phyloP scores from a whole-genome alignment of 2,797 vertebrate species.

The Sebastolobus alascanus region DNA sequence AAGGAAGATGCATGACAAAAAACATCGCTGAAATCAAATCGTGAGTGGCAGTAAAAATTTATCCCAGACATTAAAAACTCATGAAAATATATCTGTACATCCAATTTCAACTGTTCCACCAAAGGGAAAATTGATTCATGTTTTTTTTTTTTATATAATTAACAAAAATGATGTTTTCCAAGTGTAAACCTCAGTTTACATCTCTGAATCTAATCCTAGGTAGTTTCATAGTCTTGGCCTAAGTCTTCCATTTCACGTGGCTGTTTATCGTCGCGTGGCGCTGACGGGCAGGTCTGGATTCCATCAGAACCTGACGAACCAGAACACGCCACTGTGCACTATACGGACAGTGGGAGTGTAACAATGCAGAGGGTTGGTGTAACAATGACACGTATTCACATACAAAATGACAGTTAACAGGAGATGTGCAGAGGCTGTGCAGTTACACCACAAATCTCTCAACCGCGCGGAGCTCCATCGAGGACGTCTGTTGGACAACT shows the following conservation, averaged over 20 bases:
- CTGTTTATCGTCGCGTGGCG: background rate
- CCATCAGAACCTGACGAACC: slow-evolving; percentile 3
- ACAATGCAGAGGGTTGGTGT: background rate
- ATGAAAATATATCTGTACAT: slow-evolving; percentile 50
- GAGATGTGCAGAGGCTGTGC: slow-evolving; percentile 17
- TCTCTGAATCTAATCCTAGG: slow-evolving; percentile 73
- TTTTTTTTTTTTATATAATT: slow-evolving; percentile 27
- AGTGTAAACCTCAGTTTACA: slow-evolving; percentile 71
- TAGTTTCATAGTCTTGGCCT: slow-evolving; percentile 66
- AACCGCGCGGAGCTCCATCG: background rate
- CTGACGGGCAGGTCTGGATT: slow-evolving; percentile 43
- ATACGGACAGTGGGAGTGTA: background rate
- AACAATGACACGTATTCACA: slow-evolving; percentile 1
- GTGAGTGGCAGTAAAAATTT: slow-evolving; percentile 43
- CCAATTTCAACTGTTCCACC: slow-evolving; percentile 44
- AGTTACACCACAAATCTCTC: background rate
- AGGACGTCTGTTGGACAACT: background rate
- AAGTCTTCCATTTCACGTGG: slow-evolving; percentile 17
- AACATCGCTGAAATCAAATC: slow-evolving; percentile 40
- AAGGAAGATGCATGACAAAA: slow-evolving; percentile 48
- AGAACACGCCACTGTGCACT: background rate
- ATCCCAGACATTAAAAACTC: slow-evolving; percentile 44
- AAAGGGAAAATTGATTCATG: slow-evolving; percentile 35
- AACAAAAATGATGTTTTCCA: slow-evolving; percentile 49
- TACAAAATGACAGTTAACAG: background rate